Evolutionary conservation across 2,797 vertebrate genomes (phyloP).

Genomic region (Chelonia mydas): DNA sequence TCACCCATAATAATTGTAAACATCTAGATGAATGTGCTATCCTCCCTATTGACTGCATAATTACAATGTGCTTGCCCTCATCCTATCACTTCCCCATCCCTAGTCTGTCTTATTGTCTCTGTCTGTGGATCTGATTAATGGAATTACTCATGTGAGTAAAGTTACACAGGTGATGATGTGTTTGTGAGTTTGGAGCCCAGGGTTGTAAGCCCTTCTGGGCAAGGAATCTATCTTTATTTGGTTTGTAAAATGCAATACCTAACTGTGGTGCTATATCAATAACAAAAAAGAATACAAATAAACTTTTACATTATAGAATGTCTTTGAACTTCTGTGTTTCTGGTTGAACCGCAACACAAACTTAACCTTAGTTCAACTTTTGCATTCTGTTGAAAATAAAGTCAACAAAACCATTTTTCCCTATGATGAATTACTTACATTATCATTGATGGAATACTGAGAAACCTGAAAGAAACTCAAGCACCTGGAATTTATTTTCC

Average conservation of each 20-base stretch:
- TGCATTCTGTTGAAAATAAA: constrained; percentile 55
- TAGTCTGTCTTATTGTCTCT: neutral
- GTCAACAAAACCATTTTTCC: constrained; percentile 48
- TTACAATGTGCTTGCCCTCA: neutral
- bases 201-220: neutral
- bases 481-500: constrained; percentile 47
- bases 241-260: neutral
- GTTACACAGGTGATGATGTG: neutral
- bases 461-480: constrained; percentile 8
- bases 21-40: accelerated
- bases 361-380: constrained; percentile 43
- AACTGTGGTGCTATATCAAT: neutral
- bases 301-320: neutral
- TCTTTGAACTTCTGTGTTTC: constrained; percentile 28
- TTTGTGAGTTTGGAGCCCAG: neutral
- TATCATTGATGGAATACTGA: neutral
- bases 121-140: neutral
- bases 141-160: constrained; percentile 3
- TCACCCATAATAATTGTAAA: neutral
- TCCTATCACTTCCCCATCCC: neutral
- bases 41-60: neutral
- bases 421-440: constrained; percentile 40
- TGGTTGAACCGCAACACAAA: constrained; percentile 47
- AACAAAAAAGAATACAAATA: constrained; percentile 1
- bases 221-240: constrained; percentile 2